phyloP scores from a whole-genome alignment of 2,888 invertebrate genomes.

The Drosophila cyrtoloma region DNA sequence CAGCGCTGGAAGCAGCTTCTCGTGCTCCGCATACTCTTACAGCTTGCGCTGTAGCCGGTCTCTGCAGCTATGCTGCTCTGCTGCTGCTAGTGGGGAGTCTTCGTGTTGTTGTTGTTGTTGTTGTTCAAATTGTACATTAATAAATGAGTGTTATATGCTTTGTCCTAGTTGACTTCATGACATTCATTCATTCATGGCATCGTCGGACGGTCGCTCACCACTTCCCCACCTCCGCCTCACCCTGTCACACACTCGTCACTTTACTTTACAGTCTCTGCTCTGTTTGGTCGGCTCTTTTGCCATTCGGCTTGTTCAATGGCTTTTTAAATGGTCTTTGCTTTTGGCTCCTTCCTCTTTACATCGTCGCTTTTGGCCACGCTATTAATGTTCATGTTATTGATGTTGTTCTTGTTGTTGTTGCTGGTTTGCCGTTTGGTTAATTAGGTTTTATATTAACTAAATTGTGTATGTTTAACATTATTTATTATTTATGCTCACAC shows the following conservation, averaged over 20 bases:
- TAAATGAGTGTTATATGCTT: constrained; percentile 80
- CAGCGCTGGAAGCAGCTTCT: constrained; percentile 13
- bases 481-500: constrained; percentile 70
- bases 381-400: constrained; percentile 31
- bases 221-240: not conserved
- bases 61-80: constrained; percentile 26
- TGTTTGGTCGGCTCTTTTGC: constrained; percentile 39
- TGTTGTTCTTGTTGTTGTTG: constrained; percentile 20
- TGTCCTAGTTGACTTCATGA: constrained; percentile 81
- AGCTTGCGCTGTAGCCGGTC: constrained; percentile 49
- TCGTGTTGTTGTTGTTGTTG: constrained; percentile 33
- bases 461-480: constrained; percentile 76
- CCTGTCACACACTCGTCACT: not conserved
- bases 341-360: constrained; percentile 17
- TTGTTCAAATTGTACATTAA: constrained; percentile 76
- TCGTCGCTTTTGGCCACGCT: constrained; percentile 41
- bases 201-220: constrained; percentile 39
- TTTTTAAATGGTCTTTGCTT: constrained; percentile 65
- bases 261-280: constrained; percentile 5
- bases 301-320: constrained; percentile 56
- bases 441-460: constrained; percentile 79
- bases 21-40: constrained; percentile 8
- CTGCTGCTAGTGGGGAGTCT: constrained; percentile 22
- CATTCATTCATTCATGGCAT: constrained; percentile 78
- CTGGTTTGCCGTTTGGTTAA: constrained; percentile 57